phyloP scores from a whole-genome alignment of 1,140 invertebrate genomes.

The Nixonia krombeini region DNA sequence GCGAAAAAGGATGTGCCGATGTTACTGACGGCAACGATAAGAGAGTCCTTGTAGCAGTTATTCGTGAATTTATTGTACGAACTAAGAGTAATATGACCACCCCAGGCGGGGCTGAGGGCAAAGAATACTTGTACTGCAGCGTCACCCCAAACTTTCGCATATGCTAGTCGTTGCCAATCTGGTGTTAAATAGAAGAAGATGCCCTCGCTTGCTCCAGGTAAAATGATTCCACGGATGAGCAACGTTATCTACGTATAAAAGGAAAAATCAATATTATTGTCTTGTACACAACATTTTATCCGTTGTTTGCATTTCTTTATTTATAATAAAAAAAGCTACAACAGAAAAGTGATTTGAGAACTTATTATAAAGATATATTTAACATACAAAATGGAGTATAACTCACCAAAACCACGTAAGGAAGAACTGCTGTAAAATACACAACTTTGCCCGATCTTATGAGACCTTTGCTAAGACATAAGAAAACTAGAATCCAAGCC shows the following conservation, averaged over 20 bases:
- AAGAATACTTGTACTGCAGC: conserved; percentile 92
- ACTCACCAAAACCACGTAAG: conserved; percentile 87
- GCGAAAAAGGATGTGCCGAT: conserved; percentile 85
- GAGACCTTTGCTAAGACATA: conserved; percentile 86
- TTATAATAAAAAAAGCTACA: too few relatives aligned
- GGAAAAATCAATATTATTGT: background rate
- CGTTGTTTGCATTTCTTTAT: too few relatives aligned
- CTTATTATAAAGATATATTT: too few relatives aligned
- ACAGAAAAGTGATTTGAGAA: too few relatives aligned
- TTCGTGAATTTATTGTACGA: conserved; percentile 87
- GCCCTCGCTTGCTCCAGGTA: conserved; percentile 84
- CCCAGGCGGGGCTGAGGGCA: conserved; percentile 87
- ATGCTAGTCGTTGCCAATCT: conserved; percentile 81
- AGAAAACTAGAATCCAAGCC: conserved; percentile 86
- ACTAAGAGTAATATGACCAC: conserved; percentile 84
- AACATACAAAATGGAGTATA: too few relatives aligned
- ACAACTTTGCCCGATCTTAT: conserved; percentile 89
- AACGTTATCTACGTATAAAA: conserved; percentile 66
- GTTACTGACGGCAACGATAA: conserved; percentile 84
- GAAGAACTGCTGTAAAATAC: conserved; percentile 89
- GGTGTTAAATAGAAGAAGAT: conserved; percentile 90
- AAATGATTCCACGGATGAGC: conserved; percentile 84
- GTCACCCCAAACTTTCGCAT: conserved; percentile 89
- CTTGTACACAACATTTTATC: background rate
- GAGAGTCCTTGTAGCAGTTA: conserved; percentile 84